Evolutionary conservation across 2,113 vertebrate species (phyloP), one percentile per base, ranked within the genome.

Genomic region (Oriolus oriolus): DNA sequence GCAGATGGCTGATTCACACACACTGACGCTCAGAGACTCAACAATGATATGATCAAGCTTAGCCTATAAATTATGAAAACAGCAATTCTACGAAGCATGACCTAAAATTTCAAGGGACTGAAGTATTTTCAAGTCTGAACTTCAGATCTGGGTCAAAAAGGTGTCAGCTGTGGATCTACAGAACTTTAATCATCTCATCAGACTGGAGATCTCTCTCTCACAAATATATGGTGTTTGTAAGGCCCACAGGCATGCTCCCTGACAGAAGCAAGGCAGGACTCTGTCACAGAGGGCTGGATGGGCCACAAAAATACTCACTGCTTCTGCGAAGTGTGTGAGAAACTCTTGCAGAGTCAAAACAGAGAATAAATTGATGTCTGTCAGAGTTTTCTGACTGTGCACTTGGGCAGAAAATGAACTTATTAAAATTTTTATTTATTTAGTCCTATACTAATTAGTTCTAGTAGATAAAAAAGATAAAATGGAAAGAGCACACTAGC

Each of bases 61-160:
- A 89, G 80, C 57, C 89, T 59, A 89, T 95, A 24, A 95, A 93
- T 95, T 92, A 95, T 91, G 91, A 80, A 95, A 92, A 75, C 42
- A 41, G 76, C 76, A 70, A 74, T 64, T 92, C 88, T 35, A 33
- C 78, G 91, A 96, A 95, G 94, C 93, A 66, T 89, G 45, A 77
- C 73, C 89, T 93, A 77, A 95, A 93, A 91, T 96, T 95, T 63
- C 95, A 95, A 78, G 86, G 80, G 95, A 95, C 75, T 65, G 23
- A 77, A 94, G 93, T 83, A 96, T 30, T 88, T 90, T 85, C 4
- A 11, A 86, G 68, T 66, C 63, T 95, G 89, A 96, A 94, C 91
- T 94, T 88, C 60, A 92, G 87, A 92, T 88, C 33, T 93, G 90
- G 87, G 93, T 95, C 85, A 96, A 90, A 93, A 97, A 92, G 70